Evolutionary conservation across 2,797 vertebrate species (phyloP).

Genomic region (Rachycentron canadum): DNA sequence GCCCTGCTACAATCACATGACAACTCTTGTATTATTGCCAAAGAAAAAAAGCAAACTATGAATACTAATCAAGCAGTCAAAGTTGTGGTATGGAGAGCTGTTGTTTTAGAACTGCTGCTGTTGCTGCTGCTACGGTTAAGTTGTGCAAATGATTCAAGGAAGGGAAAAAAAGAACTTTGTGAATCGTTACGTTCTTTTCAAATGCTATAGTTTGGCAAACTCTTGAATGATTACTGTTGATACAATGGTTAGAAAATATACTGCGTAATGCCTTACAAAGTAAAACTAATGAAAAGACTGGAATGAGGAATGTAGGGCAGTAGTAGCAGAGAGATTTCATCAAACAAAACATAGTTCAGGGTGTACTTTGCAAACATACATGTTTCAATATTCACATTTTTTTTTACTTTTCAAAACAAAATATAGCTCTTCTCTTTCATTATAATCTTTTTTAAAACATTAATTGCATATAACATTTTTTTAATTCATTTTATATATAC

Average conservation of each 20-base stretch:
- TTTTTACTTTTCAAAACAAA: conserved; percentile 88
- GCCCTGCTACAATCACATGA: conserved; percentile 84
- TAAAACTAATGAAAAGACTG: conserved; percentile 67
- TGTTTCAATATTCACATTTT: conserved; percentile 87
- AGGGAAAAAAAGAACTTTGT: conserved; percentile 50
- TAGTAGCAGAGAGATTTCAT: conserved; percentile 85
- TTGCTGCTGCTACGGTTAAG: conserved; percentile 76
- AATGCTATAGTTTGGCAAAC: conserved; percentile 67
- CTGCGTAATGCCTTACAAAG: conserved; percentile 53
- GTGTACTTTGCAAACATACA: conserved; percentile 87
- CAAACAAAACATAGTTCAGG: conserved; percentile 84
- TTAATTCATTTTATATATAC: conserved; percentile 84
- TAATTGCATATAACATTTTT: conserved; percentile 90
- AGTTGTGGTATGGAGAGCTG: conserved; percentile 67
- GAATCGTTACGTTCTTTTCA: conserved; percentile 58
- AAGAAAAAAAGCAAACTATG: conserved; percentile 77
- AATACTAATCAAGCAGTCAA: conserved; percentile 70
- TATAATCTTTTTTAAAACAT: conserved; percentile 87
- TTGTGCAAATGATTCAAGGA: conserved; percentile 77
- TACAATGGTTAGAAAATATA: conserved; percentile 58
- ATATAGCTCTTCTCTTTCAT: conserved; percentile 90
- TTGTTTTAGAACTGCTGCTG: conserved; percentile 66
- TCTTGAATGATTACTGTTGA: conserved; percentile 39
- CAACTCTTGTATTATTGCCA: conserved; percentile 86
- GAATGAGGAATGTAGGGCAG: conserved; percentile 80